A percentile compares a stretch with the other conserved stretches of the same genome.
These are phyloP conservation scores for Paguma larvata DNA, from an alignment of 2,797 vertebrate genomes.

Conservation along the genomic window DNA sequence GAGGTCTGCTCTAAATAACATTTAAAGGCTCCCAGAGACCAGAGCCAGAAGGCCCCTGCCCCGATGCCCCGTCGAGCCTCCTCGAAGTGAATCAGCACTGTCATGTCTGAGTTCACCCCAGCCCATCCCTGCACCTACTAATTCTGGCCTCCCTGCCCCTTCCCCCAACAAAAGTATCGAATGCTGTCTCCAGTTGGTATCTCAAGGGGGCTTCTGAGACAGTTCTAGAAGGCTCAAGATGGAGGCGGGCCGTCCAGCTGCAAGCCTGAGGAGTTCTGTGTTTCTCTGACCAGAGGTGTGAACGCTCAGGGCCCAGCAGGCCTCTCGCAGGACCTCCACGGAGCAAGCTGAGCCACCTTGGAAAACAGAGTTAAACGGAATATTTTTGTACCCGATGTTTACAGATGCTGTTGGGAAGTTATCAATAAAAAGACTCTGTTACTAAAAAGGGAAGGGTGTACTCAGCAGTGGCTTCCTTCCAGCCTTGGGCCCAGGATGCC, in stretches of 20 bases:
- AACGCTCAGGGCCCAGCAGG: fast-evolving
- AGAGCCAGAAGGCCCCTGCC: background rate
- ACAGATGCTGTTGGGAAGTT: conserved; percentile 80
- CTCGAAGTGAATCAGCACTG: background rate
- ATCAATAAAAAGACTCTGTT: conserved; percentile 79
- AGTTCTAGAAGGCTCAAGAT: background rate
- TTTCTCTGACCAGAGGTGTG: background rate
- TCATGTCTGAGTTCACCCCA: background rate
- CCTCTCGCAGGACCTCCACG: background rate
- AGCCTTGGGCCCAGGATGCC: conserved; percentile 35
- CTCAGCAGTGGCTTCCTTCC: conserved; percentile 43
- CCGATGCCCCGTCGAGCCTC: background rate
- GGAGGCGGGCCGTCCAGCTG: background rate
- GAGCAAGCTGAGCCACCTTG: background rate
- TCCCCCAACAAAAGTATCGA: background rate
- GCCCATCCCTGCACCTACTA: background rate
- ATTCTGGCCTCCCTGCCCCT: background rate
- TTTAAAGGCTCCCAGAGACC: background rate
- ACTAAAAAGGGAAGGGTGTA: conserved; percentile 20
- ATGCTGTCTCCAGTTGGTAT: background rate
- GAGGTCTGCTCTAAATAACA: background rate
- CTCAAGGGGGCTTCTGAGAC: conserved; percentile 4
- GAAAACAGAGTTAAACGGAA: conserved; percentile 71
- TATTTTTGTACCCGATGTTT: conserved; percentile 87
- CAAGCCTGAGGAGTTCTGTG: background rate